Conservation (phyloP, 2,888 invertebrate species). For the Lasioglossum pauxillum region DNA sequence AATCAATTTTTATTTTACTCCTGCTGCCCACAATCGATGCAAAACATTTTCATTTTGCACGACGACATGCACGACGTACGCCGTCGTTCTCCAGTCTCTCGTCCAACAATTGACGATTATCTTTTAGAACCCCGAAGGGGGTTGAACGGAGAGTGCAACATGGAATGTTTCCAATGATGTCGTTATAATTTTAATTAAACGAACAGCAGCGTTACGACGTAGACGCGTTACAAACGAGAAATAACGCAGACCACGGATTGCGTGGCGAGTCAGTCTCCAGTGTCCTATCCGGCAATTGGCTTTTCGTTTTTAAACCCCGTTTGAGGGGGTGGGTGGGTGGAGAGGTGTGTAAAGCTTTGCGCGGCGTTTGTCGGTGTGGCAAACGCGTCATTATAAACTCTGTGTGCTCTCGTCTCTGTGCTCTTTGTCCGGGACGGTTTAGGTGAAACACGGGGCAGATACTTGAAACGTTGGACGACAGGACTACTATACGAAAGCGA, state of each 20-base stretch:
- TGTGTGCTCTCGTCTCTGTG: constrained; percentile 18
- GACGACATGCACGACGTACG: too few relatives aligned
- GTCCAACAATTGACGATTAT: not conserved
- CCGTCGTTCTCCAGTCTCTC: not conserved
- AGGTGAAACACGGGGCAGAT: constrained; percentile 66
- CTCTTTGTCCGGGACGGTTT: constrained; percentile 60
- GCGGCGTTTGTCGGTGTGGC: constrained; percentile 10
- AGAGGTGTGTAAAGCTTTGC: not conserved
- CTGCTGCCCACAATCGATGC: too few relatives aligned
- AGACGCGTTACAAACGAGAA: not conserved
- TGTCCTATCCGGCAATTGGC: constrained; percentile 1
- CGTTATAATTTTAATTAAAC: not conserved
- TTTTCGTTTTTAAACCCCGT: constrained; percentile 3
- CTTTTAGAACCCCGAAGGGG: not conserved
- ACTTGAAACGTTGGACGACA: constrained; percentile 44
- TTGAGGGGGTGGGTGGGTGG: not conserved
- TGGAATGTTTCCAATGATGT: not conserved
- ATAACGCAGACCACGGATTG: not conserved
- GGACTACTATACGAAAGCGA: constrained; percentile 8
- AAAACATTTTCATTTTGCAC: too few relatives aligned
- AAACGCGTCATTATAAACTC: constrained; percentile 60
- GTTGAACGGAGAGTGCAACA: not conserved
- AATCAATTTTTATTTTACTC: too few relatives aligned
- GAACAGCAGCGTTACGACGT: not conserved
- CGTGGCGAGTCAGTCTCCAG: not conserved